phyloP scores from a whole-genome alignment of 64 coral and sea anemone species.

The Acropora yongei region DNA sequence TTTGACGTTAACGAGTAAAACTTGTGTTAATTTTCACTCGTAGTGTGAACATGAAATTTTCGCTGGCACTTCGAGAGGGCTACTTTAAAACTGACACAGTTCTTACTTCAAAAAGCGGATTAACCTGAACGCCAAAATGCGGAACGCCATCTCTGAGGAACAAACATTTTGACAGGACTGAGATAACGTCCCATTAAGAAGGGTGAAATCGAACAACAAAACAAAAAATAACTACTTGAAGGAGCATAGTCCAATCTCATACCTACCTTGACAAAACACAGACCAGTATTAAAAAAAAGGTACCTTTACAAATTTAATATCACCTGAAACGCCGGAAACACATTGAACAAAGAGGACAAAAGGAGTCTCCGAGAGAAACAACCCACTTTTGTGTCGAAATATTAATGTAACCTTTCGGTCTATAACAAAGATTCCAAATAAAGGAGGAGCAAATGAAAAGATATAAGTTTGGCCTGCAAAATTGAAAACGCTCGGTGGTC shows the following conservation, averaged over 20 bases:
- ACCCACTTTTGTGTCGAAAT: conserved; percentile 23
- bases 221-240: not conserved
- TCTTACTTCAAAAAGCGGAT: not conserved
- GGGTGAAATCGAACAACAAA: too few species aligned
- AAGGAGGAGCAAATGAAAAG: not conserved
- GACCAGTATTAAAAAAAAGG: not conserved
- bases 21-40: not conserved
- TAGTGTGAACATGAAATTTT: not conserved
- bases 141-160: too few species aligned
- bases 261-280: not conserved
- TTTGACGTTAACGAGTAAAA: not conserved
- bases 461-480: not conserved
- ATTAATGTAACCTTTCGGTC: not conserved
- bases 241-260: not conserved
- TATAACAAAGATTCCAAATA: not conserved
- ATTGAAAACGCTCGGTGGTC: conserved; percentile 22
- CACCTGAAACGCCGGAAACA: not conserved
- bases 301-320: not conserved
- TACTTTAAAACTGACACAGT: not conserved
- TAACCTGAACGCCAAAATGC: not conserved
- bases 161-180: too few species aligned
- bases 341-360: not conserved
- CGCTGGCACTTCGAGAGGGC: not conserved
- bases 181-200: too few species aligned
- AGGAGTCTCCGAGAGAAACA: not conserved